Base-by-base conservation (phyloP, 2,113 vertebrate genomes). In the Phrynosoma blainvillii region DNA sequence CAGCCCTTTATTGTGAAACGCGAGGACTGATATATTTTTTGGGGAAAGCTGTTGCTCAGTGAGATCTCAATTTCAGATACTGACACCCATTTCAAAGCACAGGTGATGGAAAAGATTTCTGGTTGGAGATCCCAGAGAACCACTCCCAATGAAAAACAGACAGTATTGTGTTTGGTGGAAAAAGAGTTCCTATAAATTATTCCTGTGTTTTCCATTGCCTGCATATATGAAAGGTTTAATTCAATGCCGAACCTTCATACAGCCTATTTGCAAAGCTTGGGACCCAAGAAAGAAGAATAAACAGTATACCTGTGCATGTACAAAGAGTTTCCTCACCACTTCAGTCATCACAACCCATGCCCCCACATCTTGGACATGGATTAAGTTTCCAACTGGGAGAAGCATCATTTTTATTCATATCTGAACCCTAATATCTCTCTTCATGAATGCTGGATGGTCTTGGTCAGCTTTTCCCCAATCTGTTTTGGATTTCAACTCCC, bases 301-400 rank as follows among this genome's bases (percentile, higher is more conserved):
- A 47, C n/a, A 1, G 52, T n/a, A 16, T 16, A 11, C 32, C 32
- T 40, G 52, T 42, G 68, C 85, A 73, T n/a, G 14, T 73, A 12
- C 8, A 59, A 27, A 81, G 9, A 23, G 16, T 78, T 3, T 14
- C 4, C 14, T 32, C n/a, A 56, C n/a, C 20, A 1, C 12, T 40
- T 18, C 2, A 52, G 4, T 5, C 9, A 13, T 2, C 4, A 0
- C 16, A 30, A 42, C 2, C n/a, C 16, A 18, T 6, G n/a, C 25
- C 0, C n/a, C 14, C 13, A 10, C 21, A 30, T 10, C 47, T n/a
- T 8, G 13, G 75, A 25, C 4, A 30, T 1, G 36, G 32, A 54
- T 62, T 11, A 36, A 52, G 52, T 2, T 36, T 27, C 47, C 14
- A 1, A 3, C 52, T 59, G 11, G 4, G 4, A 27, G 14, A 30